A percentile compares a stretch with the other conserved stretches of the same genome.
phyloP scores from a whole-genome alignment of 1,140 invertebrate genomes.

The Pseudachorutes palmiensis region DNA sequence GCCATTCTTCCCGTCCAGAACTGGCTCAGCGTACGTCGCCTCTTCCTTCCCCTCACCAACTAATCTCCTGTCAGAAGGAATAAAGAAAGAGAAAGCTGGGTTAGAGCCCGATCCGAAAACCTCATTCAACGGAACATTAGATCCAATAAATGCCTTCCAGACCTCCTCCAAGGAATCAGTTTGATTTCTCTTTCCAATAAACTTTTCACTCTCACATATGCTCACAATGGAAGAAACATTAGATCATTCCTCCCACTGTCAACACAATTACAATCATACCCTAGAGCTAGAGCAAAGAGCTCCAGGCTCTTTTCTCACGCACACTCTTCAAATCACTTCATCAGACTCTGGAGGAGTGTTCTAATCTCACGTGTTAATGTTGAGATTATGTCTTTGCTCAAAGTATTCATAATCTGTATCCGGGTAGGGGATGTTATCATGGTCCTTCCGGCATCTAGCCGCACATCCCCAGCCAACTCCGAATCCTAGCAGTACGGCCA shows the following conservation, averaged over 20 bases:
- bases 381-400: slow-evolving; percentile 42
- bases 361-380: slow-evolving; percentile 35
- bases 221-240: slow-evolving; percentile 6
- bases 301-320: not conserved
- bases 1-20: slow-evolving; percentile 39
- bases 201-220: slow-evolving; percentile 6
- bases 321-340: not conserved
- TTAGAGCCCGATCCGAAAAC: not conserved
- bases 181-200: slow-evolving; percentile 12
- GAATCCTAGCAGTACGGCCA: slow-evolving; percentile 47
- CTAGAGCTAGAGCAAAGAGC: not conserved
- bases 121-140: slow-evolving; percentile 16
- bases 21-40: slow-evolving; percentile 43
- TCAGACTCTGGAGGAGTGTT: not conserved
- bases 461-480: slow-evolving; percentile 47
- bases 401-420: slow-evolving; percentile 45
- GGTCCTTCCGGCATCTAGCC: slow-evolving; percentile 44
- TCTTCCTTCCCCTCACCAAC: slow-evolving; percentile 39
- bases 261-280: not conserved
- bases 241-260: slow-evolving; percentile 1
- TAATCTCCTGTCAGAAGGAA: slow-evolving; percentile 33
- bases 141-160: slow-evolving; percentile 9
- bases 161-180: slow-evolving; percentile 2
- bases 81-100: slow-evolving; percentile 11
- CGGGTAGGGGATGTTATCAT: slow-evolving; percentile 43